phyloP scores from a whole-genome alignment of 1,140 invertebrate species.

The Spodoptera frugiperda region DNA sequence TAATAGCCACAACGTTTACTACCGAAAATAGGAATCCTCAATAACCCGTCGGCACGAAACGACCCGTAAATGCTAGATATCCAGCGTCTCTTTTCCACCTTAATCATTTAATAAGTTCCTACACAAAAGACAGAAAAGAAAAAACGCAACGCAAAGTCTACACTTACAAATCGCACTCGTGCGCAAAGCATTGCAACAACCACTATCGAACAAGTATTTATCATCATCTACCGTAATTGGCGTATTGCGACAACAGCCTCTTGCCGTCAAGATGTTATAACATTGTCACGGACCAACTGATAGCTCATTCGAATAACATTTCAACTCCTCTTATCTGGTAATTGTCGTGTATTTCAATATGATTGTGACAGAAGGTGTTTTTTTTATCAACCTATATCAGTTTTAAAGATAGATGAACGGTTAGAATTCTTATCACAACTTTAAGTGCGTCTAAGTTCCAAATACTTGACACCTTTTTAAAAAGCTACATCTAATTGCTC shows the following conservation, averaged over 20 bases:
- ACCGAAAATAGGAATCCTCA: no score
- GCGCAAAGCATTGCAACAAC: background rate
- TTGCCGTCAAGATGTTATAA: conserved; percentile 55
- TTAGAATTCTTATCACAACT: background rate
- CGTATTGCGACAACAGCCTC: conserved; percentile 55
- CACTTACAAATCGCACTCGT: conserved; percentile 1
- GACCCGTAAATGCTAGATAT: no score
- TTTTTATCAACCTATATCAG: conserved; percentile 17
- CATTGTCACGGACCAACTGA: conserved; percentile 59
- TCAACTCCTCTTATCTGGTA: conserved; percentile 12
- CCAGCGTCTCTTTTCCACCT: no score
- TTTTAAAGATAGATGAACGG: background rate
- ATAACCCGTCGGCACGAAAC: no score
- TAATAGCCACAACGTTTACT: no score
- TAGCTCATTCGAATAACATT: conserved; percentile 24
- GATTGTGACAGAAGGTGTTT: background rate
- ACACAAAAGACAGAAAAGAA: background rate
- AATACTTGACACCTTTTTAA: background rate
- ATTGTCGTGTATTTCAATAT: conserved; percentile 11
- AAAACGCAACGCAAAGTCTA: background rate
- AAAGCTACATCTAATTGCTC: background rate
- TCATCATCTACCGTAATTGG: conserved; percentile 44
- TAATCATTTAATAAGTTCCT: no score
- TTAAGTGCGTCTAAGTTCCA: no score
- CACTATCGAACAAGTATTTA: conserved; percentile 45